phyloP scores from a whole-genome alignment of 2,888 invertebrate species.

The Cremastinae sp. region DNA sequence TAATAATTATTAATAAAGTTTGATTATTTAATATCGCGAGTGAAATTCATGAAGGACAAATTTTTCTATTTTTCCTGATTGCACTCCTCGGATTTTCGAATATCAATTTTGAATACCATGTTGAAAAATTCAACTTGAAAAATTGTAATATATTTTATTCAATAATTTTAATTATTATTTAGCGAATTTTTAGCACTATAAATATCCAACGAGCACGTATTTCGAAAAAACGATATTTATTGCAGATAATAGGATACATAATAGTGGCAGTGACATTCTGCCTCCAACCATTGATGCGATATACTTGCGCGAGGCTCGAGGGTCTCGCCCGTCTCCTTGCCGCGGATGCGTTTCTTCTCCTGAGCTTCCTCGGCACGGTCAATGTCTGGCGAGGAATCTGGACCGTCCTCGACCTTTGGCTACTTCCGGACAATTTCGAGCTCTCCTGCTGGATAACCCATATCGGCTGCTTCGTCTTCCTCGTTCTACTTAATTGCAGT shows the following conservation, averaged over 20 bases:
- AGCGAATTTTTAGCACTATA: too few species aligned
- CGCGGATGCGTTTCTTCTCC: conserved; percentile 89
- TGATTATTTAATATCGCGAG: too few species aligned
- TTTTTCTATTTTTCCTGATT: too few species aligned
- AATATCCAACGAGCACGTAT: too few species aligned
- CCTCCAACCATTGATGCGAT: conserved; percentile 88
- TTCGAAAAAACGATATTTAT: too few species aligned
- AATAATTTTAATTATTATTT: too few species aligned
- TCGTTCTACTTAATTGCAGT: conserved; percentile 91
- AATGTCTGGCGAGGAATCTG: conserved; percentile 95
- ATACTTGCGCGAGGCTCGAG: conserved; percentile 85
- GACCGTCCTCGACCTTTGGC: conserved; percentile 89
- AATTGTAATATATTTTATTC: too few species aligned
- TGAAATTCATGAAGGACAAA: too few species aligned
- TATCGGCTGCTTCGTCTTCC: conserved; percentile 86
- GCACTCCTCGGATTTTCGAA: too few species aligned
- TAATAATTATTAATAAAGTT: too few species aligned
- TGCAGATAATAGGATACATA: conserved; percentile 88
- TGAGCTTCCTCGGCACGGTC: conserved; percentile 90
- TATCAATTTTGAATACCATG: too few species aligned
- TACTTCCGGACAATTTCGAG: conserved; percentile 86
- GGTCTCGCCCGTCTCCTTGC: conserved; percentile 86
- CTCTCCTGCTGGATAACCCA: conserved; percentile 92
- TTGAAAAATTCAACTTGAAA: too few species aligned
- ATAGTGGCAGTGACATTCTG: conserved; percentile 87